phyloP scores from a whole-genome alignment of 2,888 invertebrate genomes.

The Apamea sordens region DNA sequence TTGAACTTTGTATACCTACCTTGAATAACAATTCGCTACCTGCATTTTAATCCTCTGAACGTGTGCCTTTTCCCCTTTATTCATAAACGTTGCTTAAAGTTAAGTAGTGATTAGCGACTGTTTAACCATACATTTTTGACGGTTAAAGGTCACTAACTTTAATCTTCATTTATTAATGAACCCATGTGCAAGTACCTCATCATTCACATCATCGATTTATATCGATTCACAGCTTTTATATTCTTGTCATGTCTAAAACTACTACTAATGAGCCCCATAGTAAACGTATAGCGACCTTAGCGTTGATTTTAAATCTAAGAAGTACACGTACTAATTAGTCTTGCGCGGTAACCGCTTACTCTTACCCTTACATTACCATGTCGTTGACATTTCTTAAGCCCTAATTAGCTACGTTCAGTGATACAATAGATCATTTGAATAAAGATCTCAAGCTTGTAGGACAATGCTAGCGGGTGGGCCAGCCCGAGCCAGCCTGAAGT shows the following conservation, averaged over 20 bases:
- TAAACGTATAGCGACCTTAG: no score
- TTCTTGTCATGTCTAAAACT: slow-evolving; percentile 5
- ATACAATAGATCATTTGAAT: slow-evolving; percentile 74
- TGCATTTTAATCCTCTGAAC: background rate
- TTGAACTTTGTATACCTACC: background rate
- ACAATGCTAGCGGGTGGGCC: slow-evolving; percentile 75
- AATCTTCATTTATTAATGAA: no score
- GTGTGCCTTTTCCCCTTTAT: background rate
- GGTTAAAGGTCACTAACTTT: no score
- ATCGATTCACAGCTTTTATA: background rate
- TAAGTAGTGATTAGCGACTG: no score
- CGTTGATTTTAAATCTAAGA: slow-evolving; percentile 1
- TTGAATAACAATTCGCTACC: background rate
- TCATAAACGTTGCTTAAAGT: no score
- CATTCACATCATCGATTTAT: background rate
- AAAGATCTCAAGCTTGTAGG: slow-evolving; percentile 69
- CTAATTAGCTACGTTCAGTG: slow-evolving; percentile 69
- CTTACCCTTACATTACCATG: slow-evolving; percentile 19
- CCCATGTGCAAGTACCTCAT: background rate
- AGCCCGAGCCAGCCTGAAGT: slow-evolving; percentile 60
- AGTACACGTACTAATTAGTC: slow-evolving; percentile 22
- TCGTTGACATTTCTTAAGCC: slow-evolving; percentile 53
- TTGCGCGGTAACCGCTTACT: slow-evolving; percentile 14
- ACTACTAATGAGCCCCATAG: background rate
- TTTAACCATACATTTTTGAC: no score